Base-by-base conservation (phyloP, 2,797 vertebrate genomes). In the Bufotes viridis region DNA sequence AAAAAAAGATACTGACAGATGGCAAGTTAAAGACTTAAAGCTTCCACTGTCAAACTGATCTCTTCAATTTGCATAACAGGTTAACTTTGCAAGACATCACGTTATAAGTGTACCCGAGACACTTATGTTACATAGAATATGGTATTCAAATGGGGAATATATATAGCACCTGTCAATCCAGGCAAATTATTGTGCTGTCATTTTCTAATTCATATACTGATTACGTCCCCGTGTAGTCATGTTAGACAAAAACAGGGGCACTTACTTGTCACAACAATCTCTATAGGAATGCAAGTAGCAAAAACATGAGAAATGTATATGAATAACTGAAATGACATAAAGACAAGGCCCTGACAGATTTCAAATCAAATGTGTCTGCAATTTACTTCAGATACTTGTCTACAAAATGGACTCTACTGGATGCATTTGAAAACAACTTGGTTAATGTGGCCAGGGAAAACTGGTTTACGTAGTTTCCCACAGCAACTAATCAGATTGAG, bases 11-110 rank as follows among this genome's bases (percentile, higher is more conserved):
- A 84, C 74, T 83, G 87, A 78, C 87, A 87, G 72, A 76, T 87
- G 87, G 51, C 61, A 88, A 58, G 70, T 82, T 82, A 87, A 82
- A 87, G 74, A 69, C 74, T 78, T 78, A 88, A 76, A 79, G 72
- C 61, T 79, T 84, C 81, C 84, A 26, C 74, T 84, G 87, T 88
- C 81, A 84, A 60, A 88, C 26, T 88, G 74, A 88, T 84, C 76
- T 60, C 75, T 88, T 84, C 75, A 58, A 57, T 84, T 79, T 83
- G 75, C 51, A 78, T 78, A 83, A 78, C 87, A 84, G 81, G 81
- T 87, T 83, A 78, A 78, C 74, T 63, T 84, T 26, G 74, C 72
- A 81, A 87, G 65, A 72, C 67, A 63, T 70, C 26, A 58, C 26
- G 65, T 24, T 81, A 72, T 34, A 80, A 53, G 78, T 53, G n/a